phyloP scores from a whole-genome alignment of 1,140 invertebrate genomes.

The Listronotus oregonensis region DNA sequence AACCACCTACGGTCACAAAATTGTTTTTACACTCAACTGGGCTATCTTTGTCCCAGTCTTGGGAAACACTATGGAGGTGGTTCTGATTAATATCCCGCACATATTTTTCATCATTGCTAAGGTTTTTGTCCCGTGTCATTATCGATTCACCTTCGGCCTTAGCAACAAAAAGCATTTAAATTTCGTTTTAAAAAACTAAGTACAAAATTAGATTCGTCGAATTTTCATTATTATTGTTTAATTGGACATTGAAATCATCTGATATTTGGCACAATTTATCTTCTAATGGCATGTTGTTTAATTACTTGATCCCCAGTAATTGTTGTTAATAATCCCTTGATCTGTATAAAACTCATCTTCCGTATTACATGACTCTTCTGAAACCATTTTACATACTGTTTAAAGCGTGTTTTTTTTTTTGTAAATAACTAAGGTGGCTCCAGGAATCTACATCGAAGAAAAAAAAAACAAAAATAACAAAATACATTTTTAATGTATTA shows the following conservation, averaged over 20 bases:
- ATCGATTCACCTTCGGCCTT: slow-evolving; percentile 23
- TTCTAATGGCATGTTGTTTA: too few relatives aligned
- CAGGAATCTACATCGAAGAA: too few relatives aligned
- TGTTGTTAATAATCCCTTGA: too few relatives aligned
- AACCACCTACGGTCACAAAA: slow-evolving; percentile 15
- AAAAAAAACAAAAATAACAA: too few relatives aligned
- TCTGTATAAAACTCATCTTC: too few relatives aligned
- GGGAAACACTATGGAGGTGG: slow-evolving; percentile 27
- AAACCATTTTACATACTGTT: too few relatives aligned
- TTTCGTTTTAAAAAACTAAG: slow-evolving; percentile 17
- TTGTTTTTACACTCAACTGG: slow-evolving; percentile 33
- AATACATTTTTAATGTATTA: too few relatives aligned
- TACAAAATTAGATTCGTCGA: slow-evolving; percentile 5
- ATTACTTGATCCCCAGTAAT: too few relatives aligned
- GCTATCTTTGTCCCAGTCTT: slow-evolving; percentile 20
- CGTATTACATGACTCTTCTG: too few relatives aligned
- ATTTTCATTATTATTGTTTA: background rate
- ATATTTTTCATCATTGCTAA: slow-evolving; percentile 23
- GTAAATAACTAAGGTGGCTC: too few relatives aligned
- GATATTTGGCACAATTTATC: too few relatives aligned
- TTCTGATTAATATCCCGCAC: slow-evolving; percentile 20
- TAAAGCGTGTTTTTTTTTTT: too few relatives aligned
- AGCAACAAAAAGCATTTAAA: slow-evolving; percentile 25
- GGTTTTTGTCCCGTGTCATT: slow-evolving; percentile 30
- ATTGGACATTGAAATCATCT: background rate